phyloP scores from a whole-genome alignment of 2,113 vertebrate genomes.

The Ageneiosus marmoratus region DNA sequence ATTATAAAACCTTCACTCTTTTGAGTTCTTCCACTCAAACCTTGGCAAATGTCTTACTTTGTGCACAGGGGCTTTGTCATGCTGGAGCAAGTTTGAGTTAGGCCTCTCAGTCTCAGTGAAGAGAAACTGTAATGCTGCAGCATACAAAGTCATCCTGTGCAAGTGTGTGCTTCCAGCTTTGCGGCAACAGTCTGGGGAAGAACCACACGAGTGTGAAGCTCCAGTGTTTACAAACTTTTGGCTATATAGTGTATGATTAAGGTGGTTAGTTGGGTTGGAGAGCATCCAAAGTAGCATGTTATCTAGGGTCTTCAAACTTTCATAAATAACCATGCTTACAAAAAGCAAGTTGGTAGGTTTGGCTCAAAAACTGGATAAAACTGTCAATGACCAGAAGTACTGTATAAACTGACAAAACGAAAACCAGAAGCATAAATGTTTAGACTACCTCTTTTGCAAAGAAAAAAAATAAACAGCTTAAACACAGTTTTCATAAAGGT shows the following conservation, averaged over 20 bases:
- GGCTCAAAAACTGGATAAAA: background rate
- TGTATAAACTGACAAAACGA: background rate
- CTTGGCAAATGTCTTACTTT: background rate
- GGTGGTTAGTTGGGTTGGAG: background rate
- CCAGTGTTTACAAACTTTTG: background rate
- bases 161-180: background rate
- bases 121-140: background rate
- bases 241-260: background rate
- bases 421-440: background rate
- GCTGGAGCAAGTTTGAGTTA: background rate
- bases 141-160: background rate
- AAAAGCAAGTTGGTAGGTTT: background rate
- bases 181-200: background rate
- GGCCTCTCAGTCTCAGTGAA: background rate
- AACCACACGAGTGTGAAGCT: background rate
- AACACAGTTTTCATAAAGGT: constrained; percentile 59
- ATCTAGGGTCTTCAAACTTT: background rate
- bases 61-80: too few relatives aligned
- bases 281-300: background rate
- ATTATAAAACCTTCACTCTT: background rate
- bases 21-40: background rate
- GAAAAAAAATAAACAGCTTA: background rate
- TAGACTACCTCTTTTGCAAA: background rate
- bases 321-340: background rate
- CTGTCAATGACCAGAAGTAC: background rate